Evolutionary conservation across 2,113 vertebrate genomes (phyloP).

Genomic region (Coptodon rendalli): DNA sequence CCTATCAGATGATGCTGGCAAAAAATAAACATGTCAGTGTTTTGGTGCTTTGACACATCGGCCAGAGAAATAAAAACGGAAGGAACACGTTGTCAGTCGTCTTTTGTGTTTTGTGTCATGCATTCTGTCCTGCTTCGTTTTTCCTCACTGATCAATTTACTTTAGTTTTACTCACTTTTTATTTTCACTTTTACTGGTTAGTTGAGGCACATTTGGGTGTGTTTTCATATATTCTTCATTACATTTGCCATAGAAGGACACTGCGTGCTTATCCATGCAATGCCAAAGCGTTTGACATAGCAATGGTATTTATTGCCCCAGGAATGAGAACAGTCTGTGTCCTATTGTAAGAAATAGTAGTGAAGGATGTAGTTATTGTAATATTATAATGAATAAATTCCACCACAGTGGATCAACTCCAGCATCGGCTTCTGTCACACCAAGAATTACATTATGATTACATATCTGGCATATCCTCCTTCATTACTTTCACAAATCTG

Average conservation of each 20-base stretch:
- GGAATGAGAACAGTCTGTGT: accelerated
- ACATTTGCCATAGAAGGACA: background rate
- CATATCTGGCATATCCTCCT: background rate
- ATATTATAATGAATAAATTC: background rate
- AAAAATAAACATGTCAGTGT: background rate
- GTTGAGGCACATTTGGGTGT: background rate
- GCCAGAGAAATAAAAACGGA: background rate
- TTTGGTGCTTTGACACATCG: background rate
- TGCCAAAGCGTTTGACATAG: accelerated
- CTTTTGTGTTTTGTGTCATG: background rate
- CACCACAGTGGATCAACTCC: background rate
- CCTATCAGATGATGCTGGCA: background rate
- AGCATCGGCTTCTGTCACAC: background rate
- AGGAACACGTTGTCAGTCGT: background rate
- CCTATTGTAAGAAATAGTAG: background rate
- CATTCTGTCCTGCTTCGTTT: background rate
- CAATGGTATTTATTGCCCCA: background rate
- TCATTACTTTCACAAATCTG: accelerated
- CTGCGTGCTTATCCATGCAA: background rate
- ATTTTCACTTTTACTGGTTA: background rate
- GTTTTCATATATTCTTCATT: background rate
- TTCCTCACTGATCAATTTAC: background rate
- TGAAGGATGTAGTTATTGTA: background rate
- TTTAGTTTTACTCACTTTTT: background rate
- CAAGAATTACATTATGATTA: accelerated